Evolutionary conservation across 2,797 vertebrate species (phyloP), one percentile per base, ranked within the genome.

Genomic region (Chromobotia macracanthus): DNA sequence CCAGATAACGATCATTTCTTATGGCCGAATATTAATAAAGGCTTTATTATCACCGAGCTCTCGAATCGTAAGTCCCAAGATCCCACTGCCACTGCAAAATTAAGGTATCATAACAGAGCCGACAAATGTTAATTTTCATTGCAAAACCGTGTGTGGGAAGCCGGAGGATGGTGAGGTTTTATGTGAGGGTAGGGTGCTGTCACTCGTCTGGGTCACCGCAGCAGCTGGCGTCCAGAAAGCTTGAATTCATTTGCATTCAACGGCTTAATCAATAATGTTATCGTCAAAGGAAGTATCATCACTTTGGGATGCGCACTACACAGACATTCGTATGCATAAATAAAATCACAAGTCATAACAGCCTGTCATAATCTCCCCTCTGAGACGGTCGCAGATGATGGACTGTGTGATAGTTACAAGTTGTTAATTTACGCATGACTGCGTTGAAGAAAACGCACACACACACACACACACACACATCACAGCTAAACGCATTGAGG

Each of bases 161-260:
- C 41, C 3, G 25, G 75, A 4, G 25, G 58, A 75, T 80, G 9
- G 44, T 75, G 80, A 63, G 80, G 69, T 46, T 70, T 71, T 66
- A 38, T 72, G 66, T 80, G 79, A 74, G 89, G 61, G 89, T 67
- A 72, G 79, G 80, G 72, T 65, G 48, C 74, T 85, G 81, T 68
- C 28, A 67, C 60, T 79, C 21, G n/a, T 28, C 67, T 21, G 58
- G 64, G 67, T 31, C 66, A 58, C n/a, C 44, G 55, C 76, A 90
- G 89, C 92, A 93, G 92, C 93, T 93, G 93, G 91, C 88, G 91
- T 90, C 91, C 90, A 89, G 91, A 93, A 91, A 90, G 86, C 87
- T 87, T 84, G 84, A 88, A 90, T 90, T 93, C 91, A 93, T 93
- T 93, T 92, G 91, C 91, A 94, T 93, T 90, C 92, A 90, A 92